Evolutionary conservation across 2,797 vertebrate species (phyloP).

Genomic region (Muscicapa striata): DNA sequence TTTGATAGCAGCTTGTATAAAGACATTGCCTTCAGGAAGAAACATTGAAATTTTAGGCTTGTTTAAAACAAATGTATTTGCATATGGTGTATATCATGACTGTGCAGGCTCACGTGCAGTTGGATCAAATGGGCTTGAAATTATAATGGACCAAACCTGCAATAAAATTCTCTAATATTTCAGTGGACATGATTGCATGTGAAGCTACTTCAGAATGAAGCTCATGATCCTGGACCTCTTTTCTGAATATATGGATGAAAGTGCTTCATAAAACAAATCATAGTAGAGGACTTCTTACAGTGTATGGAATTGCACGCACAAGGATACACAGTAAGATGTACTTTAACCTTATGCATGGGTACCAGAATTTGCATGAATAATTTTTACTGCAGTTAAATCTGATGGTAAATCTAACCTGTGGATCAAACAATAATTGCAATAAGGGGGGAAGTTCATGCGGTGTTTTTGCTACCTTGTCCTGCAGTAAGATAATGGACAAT

Average conservation of each 20-base stretch:
- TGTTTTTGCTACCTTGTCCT: background rate
- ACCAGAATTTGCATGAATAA: background rate
- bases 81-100: background rate
- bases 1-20: background rate
- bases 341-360: background rate
- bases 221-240: background rate
- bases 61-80: background rate
- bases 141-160: background rate
- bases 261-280: background rate
- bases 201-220: background rate
- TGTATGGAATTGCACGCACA: background rate
- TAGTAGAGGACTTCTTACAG: background rate
- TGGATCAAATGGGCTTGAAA: background rate
- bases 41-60: background rate
- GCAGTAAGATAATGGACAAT: background rate
- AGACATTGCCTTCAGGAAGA: background rate
- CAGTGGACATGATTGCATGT: background rate
- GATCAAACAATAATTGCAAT: background rate
- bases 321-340: background rate
- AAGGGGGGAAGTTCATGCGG: background rate
- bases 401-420: background rate
- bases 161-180: background rate
- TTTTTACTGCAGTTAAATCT: background rate
- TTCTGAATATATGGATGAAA: background rate
- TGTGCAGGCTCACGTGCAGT: background rate